Evolutionary conservation across 2,113 vertebrate genomes (phyloP), one percentile per base, ranked within the genome.

Genomic region (Malurus elegans): DNA sequence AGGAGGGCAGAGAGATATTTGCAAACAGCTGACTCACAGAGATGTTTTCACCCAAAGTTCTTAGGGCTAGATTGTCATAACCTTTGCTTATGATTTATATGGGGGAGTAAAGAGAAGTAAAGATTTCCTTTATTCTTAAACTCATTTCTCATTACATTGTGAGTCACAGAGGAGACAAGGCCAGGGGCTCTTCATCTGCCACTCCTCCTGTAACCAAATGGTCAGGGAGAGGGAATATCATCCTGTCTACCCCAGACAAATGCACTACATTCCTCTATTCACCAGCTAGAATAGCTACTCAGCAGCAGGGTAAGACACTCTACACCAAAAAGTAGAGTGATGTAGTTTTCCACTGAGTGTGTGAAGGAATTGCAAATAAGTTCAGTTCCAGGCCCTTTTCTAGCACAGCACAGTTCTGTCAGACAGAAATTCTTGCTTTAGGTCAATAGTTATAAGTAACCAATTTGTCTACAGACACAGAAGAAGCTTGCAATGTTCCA

Each of bases 11-110:
- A 86, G 62, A 91, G 80, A n/a, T 88, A 47, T 91, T 79, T 93
- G 76, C 61, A 91, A 91, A 91, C 47, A 90, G 54, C 69, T 91
- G 83, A 92, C n/a, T 92, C 76, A 92, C 69, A 29, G 61, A 90
- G 40, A n/a, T 57, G 48, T 75, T 95, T 92, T 81, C 44, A 71
- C 74, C 21, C 40, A 7, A 29, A 74, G 34, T 44, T 81, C 38
- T 80, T 71, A 47, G 29, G 56, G 34, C 72, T 74, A 44, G 38
- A 44, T 74, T 74, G n/a, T 71, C 42, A 58, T 50, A 93, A 94
- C 72, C 62, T 86, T 88, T 93, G 56, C 58, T 87, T 76, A 34
- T 65, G 60, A 31, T 74, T 38, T 32, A 31, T 74, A 47, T 32
- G 56, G 51, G 34, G 29, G 67, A 51, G 20, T 76, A 67, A 90